Conservation (phyloP, 2,797 vertebrate species). For the Spinibarbus caldwelli region DNA sequence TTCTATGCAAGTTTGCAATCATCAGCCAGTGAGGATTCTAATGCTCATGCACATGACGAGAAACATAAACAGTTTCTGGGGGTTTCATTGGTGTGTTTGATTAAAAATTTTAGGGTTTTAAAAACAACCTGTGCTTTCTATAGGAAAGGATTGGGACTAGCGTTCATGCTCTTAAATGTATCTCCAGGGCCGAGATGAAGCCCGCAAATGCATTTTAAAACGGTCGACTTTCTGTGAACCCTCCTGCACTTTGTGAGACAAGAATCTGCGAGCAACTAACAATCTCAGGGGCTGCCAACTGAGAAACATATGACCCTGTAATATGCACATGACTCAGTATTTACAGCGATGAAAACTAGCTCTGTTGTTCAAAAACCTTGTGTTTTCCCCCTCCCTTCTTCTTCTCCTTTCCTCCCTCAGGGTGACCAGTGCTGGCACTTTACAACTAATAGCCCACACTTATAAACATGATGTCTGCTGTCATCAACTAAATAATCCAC, state of each 20-base stretch:
- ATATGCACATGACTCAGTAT: slow-evolving; percentile 74
- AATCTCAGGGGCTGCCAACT: slow-evolving; percentile 60
- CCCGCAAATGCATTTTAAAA: slow-evolving; percentile 20
- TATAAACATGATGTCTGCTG: slow-evolving; percentile 33
- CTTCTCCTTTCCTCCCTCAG: slow-evolving; percentile 9
- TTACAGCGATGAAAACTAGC: slow-evolving; percentile 69
- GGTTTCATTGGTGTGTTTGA: background rate
- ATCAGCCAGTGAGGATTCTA: background rate
- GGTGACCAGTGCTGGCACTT: slow-evolving; percentile 13
- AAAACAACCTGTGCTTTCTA: background rate
- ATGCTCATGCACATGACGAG: background rate
- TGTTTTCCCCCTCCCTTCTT: slow-evolving; percentile 53
- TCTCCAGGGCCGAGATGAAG: background rate
- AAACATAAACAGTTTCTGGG: background rate
- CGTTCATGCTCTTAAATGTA: slow-evolving; percentile 3
- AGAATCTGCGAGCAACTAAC: slow-evolving; percentile 33
- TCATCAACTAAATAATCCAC: slow-evolving; percentile 39
- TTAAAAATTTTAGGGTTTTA: background rate
- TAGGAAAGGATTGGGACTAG: background rate
- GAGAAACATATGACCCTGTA: slow-evolving; percentile 73
- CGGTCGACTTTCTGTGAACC: slow-evolving; percentile 12
- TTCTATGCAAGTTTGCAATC: background rate
- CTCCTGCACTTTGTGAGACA: slow-evolving; percentile 38
- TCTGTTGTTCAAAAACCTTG: slow-evolving; percentile 68
- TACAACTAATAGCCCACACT: slow-evolving; percentile 39